Base-by-base conservation (phyloP, 2,797 vertebrate genomes). In the Labeo calbasu region DNA sequence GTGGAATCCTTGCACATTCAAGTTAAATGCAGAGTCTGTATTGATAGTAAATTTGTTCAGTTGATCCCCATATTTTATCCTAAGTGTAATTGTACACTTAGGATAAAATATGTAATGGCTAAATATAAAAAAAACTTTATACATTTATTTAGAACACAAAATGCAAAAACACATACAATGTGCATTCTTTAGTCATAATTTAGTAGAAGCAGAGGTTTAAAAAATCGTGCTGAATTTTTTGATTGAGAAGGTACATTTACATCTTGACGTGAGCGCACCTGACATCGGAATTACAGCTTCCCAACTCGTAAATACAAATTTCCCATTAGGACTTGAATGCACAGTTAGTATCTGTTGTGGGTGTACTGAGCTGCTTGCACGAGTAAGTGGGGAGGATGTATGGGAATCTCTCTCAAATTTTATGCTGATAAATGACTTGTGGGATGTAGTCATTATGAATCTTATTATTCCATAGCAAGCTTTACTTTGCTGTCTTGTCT, bases 401-500 rank as follows among this genome's bases (percentile, higher is more conserved):
- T 55, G 46, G 43, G 40, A 73, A 73, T 86, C 81, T 72, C 50
- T 79, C 50, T 72, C 12, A 51, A 43, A 79, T 71, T 32, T 3
- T 63, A 48, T 28, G 71, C 66, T 81, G 50, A 84, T 73, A 75
- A 75, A 85, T 70, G 10, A 77, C 66, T 78, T 78, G 65, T 36
- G 43, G 75, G 82, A 50, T 78, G 66, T 50, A 84, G 25, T 50
- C 51, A 59, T 84, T 84, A 83, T 46, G 51, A 50, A 70, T 36
- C 25, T 14, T 70, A 77, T 77, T 83, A 69, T 77, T 83, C 23
- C 40, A 71, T 36, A 61, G 75, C 63, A 70, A 77, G 51, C 61
- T 61, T 81, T 81, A 21, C 69, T 77, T 71, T 78, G 32, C 80
- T 12, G 76, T 68, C 69, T 36, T 73, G 51, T 83, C 81, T 77